phyloP scores from a whole-genome alignment of 53 echinoderm and acorn worm species.

The Antedon mediterranea region DNA sequence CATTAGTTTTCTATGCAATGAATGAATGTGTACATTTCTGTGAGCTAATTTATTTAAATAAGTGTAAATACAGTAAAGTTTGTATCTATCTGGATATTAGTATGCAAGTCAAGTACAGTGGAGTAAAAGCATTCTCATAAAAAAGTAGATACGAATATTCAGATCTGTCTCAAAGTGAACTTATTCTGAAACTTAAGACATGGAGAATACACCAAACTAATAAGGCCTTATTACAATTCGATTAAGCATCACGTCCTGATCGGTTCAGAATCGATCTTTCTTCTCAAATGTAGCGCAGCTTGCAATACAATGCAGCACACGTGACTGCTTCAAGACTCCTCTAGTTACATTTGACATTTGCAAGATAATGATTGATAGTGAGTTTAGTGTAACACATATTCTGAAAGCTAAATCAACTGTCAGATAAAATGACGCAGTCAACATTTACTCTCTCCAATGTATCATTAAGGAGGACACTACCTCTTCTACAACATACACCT shows the following conservation, averaged over 20 bases:
- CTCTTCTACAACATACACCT: neutral
- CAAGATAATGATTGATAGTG: neutral
- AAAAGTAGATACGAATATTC: too few species aligned
- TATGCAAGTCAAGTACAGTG: too few species aligned
- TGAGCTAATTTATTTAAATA: too few species aligned
- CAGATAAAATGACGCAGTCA: neutral
- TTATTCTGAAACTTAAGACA: neutral
- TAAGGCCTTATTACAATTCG: neutral
- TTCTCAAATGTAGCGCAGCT: neutral
- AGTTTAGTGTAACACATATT: neutral
- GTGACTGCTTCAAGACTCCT: neutral
- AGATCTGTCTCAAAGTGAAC: neutral
- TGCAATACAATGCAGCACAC: neutral
- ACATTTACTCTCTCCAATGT: neutral
- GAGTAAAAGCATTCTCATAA: too few species aligned
- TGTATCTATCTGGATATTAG: too few species aligned
- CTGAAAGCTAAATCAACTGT: neutral
- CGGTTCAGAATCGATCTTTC: neutral
- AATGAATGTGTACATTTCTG: too few species aligned
- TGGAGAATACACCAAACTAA: neutral
- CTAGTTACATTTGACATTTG: neutral
- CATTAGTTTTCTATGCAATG: too few species aligned
- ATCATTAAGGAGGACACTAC: neutral
- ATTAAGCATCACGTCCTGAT: neutral
- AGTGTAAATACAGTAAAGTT: too few species aligned